phyloP scores from a whole-genome alignment of 2,797 vertebrate genomes.

The Bradypus variegatus region DNA sequence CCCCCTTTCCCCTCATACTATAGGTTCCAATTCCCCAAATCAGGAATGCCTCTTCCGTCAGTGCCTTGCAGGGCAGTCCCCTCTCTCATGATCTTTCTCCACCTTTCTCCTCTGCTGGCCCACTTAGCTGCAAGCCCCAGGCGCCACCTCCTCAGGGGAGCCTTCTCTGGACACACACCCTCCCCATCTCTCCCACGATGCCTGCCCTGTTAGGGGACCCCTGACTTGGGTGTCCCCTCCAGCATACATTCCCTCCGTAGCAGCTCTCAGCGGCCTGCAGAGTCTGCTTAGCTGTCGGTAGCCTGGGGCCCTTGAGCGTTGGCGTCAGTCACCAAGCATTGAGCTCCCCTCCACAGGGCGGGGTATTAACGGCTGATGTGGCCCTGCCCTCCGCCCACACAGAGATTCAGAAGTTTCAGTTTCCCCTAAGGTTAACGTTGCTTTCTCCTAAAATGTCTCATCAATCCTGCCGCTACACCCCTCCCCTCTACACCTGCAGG shows the following conservation, averaged over 20 bases:
- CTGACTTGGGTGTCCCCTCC: background rate
- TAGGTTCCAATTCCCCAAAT: background rate
- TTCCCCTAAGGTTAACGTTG: background rate
- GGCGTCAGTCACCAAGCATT: too few species aligned
- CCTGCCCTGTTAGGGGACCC: too few species aligned
- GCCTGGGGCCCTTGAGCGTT: background rate
- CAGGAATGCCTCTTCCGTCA: background rate
- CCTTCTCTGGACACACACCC: background rate
- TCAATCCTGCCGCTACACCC: background rate
- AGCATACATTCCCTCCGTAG: background rate
- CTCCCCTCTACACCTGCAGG: background rate
- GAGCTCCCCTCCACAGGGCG: background rate
- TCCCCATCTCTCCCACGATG: background rate
- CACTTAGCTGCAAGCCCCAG: background rate
- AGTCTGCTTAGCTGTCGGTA: background rate
- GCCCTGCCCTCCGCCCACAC: background rate
- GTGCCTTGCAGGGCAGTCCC: background rate
- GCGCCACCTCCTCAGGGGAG: background rate
- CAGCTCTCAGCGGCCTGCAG: background rate
- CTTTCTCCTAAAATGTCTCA: background rate
- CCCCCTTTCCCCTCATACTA: background rate
- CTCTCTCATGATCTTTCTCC: background rate
- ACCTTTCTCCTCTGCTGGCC: background rate
- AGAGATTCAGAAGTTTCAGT: background rate
- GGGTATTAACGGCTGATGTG: fast-evolving